Conservation (phyloP, 2,797 vertebrate genomes). For the Periparus ater region DNA sequence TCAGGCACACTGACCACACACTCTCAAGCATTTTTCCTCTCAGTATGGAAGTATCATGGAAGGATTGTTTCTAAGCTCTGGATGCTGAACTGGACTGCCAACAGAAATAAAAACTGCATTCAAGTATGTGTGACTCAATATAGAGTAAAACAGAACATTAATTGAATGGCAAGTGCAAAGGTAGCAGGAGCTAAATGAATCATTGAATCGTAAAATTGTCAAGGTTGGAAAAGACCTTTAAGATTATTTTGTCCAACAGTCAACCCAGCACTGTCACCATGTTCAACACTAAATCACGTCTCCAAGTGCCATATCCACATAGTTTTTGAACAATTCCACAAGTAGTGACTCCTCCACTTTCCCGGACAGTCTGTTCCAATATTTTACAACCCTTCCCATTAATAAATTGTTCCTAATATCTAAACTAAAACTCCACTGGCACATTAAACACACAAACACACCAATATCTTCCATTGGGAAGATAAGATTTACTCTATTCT, state of each 20-base stretch:
- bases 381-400: background rate
- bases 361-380: background rate
- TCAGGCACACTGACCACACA: background rate
- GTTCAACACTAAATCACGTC: background rate
- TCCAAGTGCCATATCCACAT: background rate
- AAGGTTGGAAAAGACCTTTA: background rate
- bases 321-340: background rate
- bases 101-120: background rate
- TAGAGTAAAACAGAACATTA: background rate
- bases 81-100: background rate
- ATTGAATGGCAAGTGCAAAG: background rate
- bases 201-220: background rate
- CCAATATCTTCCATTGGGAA: background rate
- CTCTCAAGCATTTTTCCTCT: background rate
- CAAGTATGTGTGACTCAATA: background rate
- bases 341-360: background rate
- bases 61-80: background rate
- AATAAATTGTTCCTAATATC: background rate
- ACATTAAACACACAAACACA: background rate
- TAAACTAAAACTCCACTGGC: background rate
- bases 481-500: background rate
- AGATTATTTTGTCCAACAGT: background rate
- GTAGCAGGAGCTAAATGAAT: background rate
- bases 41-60: background rate
- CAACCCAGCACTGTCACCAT: background rate